Base-by-base conservation (phyloP, 2,888 invertebrate genomes). In the Leptinotarsa juncta region DNA sequence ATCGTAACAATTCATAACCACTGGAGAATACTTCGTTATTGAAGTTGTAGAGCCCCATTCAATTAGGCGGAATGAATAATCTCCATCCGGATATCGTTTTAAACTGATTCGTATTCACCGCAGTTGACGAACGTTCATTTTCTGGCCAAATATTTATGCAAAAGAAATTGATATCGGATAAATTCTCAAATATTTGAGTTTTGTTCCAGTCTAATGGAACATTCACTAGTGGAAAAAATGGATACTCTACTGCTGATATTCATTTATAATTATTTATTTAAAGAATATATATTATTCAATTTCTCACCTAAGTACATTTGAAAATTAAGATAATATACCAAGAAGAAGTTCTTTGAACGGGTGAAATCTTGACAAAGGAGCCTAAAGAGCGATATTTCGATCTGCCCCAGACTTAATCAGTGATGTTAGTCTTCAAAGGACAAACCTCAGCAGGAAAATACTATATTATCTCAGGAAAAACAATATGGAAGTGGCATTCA, bases 161-260 rank as follows among this genome's bases (percentile, higher is more conserved):
- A 51, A 67, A 53, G 50, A 67, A 67, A 67, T 23, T 67, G 67
- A 67, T 67, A 67, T 67, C 67, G 53, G 67, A 32, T 67, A 67
- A 53, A 53, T 51, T 51, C 51, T 67, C 67, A 67, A 67, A 67
- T 67, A 67, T 67, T 67, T 67, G 67, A 50, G 53, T 67, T 67
- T 51, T 16, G 32, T 67, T 53, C 16, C 42, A 23, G n/a, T 50
- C 26, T 67, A 53, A 67, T 67, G 51, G 67, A 50, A 23, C 20
- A 10, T 67, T 57, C 20, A 15, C 23, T 57, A 20, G 23, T 57
- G 20, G 14, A 57, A 23, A 10, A 10, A 23, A 23, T 20, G 7
- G 18, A 50, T 23, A 26, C 1, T 67, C n/a, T 42, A 42, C 42
- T 12, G 3, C 0, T 67, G 5, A 18, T 26, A 26, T 32, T 50